Conservation (phyloP, 2,797 vertebrate genomes). For the Pogonophryne albipinna region DNA sequence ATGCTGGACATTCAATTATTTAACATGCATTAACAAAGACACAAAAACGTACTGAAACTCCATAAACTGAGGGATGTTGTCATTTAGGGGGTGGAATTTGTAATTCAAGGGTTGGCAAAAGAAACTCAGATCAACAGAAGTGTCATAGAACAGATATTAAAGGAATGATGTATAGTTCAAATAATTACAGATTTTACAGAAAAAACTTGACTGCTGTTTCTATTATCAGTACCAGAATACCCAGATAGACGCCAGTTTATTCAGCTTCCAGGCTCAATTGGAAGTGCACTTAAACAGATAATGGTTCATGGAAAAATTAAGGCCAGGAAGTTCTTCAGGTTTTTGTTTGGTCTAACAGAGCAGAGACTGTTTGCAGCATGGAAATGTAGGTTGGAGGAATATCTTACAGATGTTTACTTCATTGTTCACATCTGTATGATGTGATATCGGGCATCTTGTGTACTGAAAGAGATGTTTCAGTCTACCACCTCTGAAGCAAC, state of each 20-base stretch:
- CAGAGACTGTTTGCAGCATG: slow-evolving; percentile 62
- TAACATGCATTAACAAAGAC: background rate
- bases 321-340: slow-evolving; percentile 69
- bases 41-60: background rate
- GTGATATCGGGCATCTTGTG: slow-evolving; percentile 60
- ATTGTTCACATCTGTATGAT: slow-evolving; percentile 75
- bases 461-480: slow-evolving; percentile 60
- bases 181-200: slow-evolving; percentile 27
- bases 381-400: slow-evolving; percentile 60
- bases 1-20: slow-evolving; percentile 2
- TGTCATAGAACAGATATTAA: background rate
- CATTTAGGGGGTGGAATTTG: background rate
- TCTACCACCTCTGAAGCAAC: slow-evolving; percentile 48
- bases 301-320: slow-evolving; percentile 63
- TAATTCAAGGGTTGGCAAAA: background rate
- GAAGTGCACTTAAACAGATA: slow-evolving; percentile 75
- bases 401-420: slow-evolving; percentile 77
- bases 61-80: background rate
- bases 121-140: background rate
- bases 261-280: slow-evolving; percentile 65
- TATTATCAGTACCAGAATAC: slow-evolving; percentile 58
- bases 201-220: slow-evolving; percentile 54
- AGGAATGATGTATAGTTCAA: background rate
- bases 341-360: slow-evolving; percentile 66
- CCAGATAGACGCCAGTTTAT: slow-evolving; percentile 31